Evolutionary conservation across 2,888 invertebrate genomes (phyloP).

Genomic region (Willowsia nigromaculata): DNA sequence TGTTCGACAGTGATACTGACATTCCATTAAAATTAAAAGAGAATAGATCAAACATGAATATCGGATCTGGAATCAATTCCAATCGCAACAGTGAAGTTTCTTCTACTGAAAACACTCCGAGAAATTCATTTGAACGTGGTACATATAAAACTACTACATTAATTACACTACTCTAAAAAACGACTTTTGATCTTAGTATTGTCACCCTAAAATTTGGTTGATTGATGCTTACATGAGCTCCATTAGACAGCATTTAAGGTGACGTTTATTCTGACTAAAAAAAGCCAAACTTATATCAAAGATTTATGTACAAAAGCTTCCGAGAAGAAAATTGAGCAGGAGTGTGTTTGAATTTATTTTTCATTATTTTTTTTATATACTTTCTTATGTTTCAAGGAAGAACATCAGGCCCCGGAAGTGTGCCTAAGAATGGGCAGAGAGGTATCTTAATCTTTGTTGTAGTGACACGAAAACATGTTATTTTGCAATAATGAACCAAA

Average conservation of each 20-base stretch:
- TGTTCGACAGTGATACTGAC: slow-evolving; percentile 44
- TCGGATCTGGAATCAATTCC: neutral
- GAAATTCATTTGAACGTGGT: neutral
- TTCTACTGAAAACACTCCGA: neutral
- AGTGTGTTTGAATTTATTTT: neutral
- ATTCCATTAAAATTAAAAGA: neutral
- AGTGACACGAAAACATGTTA: slow-evolving; percentile 49
- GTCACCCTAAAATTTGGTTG: too few species aligned
- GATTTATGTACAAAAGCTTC: too few species aligned
- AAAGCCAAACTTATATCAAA: too few species aligned
- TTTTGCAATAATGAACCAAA: slow-evolving; percentile 45
- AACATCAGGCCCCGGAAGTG: slow-evolving; percentile 56
- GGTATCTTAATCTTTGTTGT: slow-evolving; percentile 59
- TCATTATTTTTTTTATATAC: slow-evolving; percentile 26
- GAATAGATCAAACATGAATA: neutral
- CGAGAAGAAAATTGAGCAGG: too few species aligned
- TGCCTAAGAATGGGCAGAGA: slow-evolving; percentile 61
- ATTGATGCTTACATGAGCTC: too few species aligned
- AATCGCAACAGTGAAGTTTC: neutral
- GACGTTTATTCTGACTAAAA: too few species aligned
- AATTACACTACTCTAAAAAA: neutral
- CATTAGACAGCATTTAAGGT: too few species aligned
- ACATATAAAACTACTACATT: neutral
- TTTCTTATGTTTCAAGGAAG: slow-evolving; percentile 66
- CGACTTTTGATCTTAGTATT: too few species aligned